These are phyloP conservation scores for Emmelina monodactyla DNA, from an alignment of 2,888 invertebrate species.

Conservation along the genomic window DNA sequence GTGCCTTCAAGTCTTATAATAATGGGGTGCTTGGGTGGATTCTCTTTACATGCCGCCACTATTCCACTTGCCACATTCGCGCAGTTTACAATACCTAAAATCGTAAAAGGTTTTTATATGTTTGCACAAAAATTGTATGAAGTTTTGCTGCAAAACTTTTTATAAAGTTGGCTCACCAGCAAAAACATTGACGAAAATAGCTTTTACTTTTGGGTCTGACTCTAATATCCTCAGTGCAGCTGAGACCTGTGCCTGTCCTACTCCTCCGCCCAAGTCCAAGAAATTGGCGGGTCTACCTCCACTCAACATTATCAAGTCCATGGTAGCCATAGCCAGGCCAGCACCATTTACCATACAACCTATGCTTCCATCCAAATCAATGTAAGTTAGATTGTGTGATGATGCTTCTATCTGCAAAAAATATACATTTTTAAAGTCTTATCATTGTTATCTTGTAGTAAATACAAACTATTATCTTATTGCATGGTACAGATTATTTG, in stretches of 20 bases:
- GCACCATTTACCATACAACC: slow-evolving; percentile 98
- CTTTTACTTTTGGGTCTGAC: slow-evolving; percentile 86
- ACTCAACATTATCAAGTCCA: slow-evolving; percentile 97
- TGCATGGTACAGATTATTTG: too few species aligned
- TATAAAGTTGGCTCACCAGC: slow-evolving; percentile 61
- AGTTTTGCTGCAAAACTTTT: neutral
- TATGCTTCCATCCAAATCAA: slow-evolving; percentile 97
- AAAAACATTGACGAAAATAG: slow-evolving; percentile 97
- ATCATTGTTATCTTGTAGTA: too few species aligned
- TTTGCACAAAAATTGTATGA: slow-evolving; percentile 1
- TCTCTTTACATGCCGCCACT: slow-evolving; percentile 83
- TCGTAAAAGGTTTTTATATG: slow-evolving; percentile 4
- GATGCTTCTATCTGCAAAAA: slow-evolving; percentile 79
- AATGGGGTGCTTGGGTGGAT: slow-evolving; percentile 84
- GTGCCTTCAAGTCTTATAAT: slow-evolving; percentile 96
- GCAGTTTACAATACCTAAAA: slow-evolving; percentile 94
- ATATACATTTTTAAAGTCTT: too few species aligned
- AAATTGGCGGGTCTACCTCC: slow-evolving; percentile 99
- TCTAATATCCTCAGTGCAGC: slow-evolving; percentile 92
- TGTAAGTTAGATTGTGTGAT: slow-evolving; percentile 91
- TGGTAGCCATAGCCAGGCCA: slow-evolving; percentile 99
- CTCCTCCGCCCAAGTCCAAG: slow-evolving; percentile 96
- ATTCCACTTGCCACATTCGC: slow-evolving; percentile 96
- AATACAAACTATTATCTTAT: too few species aligned
- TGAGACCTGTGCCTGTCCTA: slow-evolving; percentile 92